Percentiles rank a stretch among this genome's conserved stretches.
phyloP scores from a whole-genome alignment of 30 jellyfish, hydroid and myxozoan genomes.

The Aurelia sp. region DNA sequence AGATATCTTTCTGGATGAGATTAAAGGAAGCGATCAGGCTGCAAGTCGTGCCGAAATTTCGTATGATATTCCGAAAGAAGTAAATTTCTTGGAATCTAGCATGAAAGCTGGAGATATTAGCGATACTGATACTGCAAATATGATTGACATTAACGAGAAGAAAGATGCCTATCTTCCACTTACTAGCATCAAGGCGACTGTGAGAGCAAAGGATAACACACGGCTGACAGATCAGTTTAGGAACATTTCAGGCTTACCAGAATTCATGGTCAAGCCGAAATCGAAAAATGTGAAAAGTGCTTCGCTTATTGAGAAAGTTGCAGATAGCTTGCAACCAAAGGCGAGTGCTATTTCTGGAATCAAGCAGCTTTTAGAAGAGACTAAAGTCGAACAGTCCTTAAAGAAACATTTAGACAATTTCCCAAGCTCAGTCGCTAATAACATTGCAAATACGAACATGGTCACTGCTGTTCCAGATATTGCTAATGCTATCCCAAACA shows the following conservation, averaged over 20 bases:
- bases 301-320: constrained; percentile 45
- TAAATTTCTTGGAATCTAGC: not conserved
- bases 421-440: not conserved
- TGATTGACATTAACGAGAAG: constrained; percentile 51
- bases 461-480: too few relatives aligned
- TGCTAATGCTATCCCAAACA: too few relatives aligned
- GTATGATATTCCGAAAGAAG: constrained; percentile 42
- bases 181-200: constrained; percentile 6
- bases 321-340: constrained; percentile 51
- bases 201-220: not conserved
- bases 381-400: constrained; percentile 57
- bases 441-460: not conserved
- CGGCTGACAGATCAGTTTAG: constrained; percentile 43
- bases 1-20: constrained; percentile 59
- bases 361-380: constrained; percentile 62
- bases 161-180: constrained; percentile 71
- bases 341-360: constrained; percentile 57
- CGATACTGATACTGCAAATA: constrained; percentile 54
- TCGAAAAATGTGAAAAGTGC: constrained; percentile 4
- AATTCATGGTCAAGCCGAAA: constrained; percentile 15
- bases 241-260: constrained; percentile 61
- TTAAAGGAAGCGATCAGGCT: constrained; percentile 65
- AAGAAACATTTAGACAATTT: constrained; percentile 44
- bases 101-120: constrained; percentile 48
- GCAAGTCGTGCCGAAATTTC: constrained; percentile 55